phyloP scores from a whole-genome alignment of 2,888 invertebrate genomes.

The Drosophila fulvimacula region DNA sequence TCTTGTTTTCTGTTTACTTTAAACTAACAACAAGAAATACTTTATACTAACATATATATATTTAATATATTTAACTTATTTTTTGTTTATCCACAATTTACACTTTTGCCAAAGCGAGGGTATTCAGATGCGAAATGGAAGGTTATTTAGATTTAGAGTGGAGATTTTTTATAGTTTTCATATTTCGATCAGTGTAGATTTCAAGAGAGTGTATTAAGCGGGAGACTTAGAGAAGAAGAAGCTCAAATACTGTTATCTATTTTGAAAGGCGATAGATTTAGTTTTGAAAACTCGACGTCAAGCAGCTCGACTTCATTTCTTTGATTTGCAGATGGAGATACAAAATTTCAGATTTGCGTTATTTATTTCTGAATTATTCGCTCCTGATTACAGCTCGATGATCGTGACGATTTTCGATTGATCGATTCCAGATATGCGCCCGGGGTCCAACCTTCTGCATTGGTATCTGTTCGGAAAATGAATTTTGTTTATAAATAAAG shows the following conservation, averaged over 20 bases:
- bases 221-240: constrained; percentile 19
- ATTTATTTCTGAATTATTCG: constrained; percentile 69
- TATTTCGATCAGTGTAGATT: constrained; percentile 4
- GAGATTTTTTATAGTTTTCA: constrained; percentile 8
- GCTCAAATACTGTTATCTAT: constrained; percentile 54
- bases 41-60: constrained; percentile 4
- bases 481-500: background rate
- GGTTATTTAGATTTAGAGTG: constrained; percentile 11
- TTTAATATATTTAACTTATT: constrained; percentile 14
- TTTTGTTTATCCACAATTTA: constrained; percentile 31
- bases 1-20: constrained; percentile 12
- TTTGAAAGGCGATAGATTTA: constrained; percentile 41
- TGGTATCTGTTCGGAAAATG: constrained; percentile 85
- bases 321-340: background rate
- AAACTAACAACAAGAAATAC: constrained; percentile 52
- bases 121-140: constrained; percentile 16
- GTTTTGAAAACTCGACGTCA: constrained; percentile 46
- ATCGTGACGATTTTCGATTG: constrained; percentile 90
- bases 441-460: constrained; percentile 96
- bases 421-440: constrained; percentile 94
- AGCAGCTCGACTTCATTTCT: constrained; percentile 21
- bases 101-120: constrained; percentile 37
- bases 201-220: constrained; percentile 3
- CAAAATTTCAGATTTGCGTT: background rate
- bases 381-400: constrained; percentile 86